Evolutionary conservation across 2,888 invertebrate species (phyloP).

Genomic region (Linyphia triangularis): DNA sequence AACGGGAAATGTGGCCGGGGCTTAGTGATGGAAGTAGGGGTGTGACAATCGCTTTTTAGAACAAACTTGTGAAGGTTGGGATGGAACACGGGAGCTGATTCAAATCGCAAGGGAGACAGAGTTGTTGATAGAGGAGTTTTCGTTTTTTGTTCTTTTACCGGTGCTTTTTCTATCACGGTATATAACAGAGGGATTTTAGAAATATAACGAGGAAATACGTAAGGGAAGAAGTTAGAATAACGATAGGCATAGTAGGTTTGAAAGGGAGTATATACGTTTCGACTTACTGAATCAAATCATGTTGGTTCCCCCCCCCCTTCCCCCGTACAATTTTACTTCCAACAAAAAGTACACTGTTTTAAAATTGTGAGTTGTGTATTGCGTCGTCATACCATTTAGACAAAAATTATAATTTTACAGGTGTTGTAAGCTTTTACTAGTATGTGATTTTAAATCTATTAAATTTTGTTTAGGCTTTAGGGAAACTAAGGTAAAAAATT

Average conservation of each 20-base stretch:
- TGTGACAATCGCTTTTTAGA: conserved; percentile 18
- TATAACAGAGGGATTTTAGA: conserved; percentile 16
- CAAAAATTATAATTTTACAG: too few species aligned
- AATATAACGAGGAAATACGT: not conserved
- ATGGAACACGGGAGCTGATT: conserved; percentile 4
- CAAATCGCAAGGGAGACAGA: conserved; percentile 40
- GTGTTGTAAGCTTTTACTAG: too few species aligned
- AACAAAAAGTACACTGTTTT: too few species aligned
- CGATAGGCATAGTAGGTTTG: not conserved
- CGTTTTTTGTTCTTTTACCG: not conserved
- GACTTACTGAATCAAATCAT: too few species aligned
- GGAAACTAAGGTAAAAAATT: too few species aligned
- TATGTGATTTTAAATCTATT: too few species aligned
- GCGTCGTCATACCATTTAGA: too few species aligned
- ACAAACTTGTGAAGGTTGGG: not conserved
- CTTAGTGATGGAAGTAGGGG: conserved; percentile 33
- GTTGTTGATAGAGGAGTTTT: conserved; percentile 15
- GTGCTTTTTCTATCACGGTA: not conserved
- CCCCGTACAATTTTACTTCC: too few species aligned
- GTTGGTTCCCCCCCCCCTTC: too few species aligned
- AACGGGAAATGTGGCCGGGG: conserved; percentile 10
- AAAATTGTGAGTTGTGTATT: too few species aligned
- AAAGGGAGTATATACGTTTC: too few species aligned
- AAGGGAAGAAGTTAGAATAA: not conserved
- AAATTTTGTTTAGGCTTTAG: too few species aligned